These are phyloP conservation scores for Psittacara wagleri DNA, from an alignment of 2,113 vertebrate genomes.

Conservation along the genomic window DNA sequence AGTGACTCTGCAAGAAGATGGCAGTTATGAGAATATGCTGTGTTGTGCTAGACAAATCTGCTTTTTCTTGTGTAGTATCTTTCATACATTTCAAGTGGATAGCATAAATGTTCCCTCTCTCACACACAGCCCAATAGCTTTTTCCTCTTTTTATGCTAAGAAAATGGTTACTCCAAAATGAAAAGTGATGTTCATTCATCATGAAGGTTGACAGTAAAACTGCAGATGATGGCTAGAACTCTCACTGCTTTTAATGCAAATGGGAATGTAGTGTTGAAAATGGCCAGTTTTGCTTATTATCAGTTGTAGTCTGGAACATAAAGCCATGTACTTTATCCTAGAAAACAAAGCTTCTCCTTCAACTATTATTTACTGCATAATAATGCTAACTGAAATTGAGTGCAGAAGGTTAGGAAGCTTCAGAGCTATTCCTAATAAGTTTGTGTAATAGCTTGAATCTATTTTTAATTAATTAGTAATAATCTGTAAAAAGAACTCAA, in stretches of 20 bases:
- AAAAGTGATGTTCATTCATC: background rate
- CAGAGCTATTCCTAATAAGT: background rate
- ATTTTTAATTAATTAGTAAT: background rate
- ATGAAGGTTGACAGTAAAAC: background rate
- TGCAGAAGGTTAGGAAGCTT: background rate
- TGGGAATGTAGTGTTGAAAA: conserved; percentile 17
- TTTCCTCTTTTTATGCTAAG: background rate
- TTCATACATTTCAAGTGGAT: background rate
- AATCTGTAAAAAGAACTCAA: background rate
- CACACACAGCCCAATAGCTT: background rate
- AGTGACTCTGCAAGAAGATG: background rate
- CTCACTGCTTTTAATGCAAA: conserved; percentile 17
- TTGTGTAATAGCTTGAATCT: background rate
- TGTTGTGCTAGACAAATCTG: background rate
- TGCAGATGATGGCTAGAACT: conserved; percentile 31
- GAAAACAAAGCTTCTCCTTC: background rate
- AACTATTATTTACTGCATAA: background rate
- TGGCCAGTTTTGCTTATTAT: background rate
- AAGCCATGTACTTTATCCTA: background rate
- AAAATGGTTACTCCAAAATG: background rate
- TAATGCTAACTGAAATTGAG: background rate
- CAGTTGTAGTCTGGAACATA: background rate
- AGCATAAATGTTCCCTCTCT: background rate
- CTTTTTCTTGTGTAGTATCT: background rate
- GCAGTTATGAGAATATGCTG: background rate